Base-by-base conservation (phyloP, 1,140 invertebrate genomes). In the Brachionus rubens region DNA sequence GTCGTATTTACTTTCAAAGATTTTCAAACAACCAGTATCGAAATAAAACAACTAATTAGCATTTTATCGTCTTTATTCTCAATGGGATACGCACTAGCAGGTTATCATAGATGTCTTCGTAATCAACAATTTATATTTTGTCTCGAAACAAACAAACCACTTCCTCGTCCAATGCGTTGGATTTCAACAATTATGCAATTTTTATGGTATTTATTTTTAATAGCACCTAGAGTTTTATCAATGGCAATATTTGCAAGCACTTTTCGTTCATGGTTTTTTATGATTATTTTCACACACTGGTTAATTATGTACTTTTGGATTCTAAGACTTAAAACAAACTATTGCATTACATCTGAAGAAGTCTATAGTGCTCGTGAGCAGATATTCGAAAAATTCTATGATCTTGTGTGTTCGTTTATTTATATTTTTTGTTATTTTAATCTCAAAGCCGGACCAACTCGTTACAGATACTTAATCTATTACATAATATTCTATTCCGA, bases 241-340 rank as follows among this genome's bases (percentile, higher is more conserved):
- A 41, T 75, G 33, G 72, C 72, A 3, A 24, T 75, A 9, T 75
- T 75, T 47, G 72, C 72, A 24, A 54, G 48, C 48, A 75, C 72
- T 0, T 75, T 75, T 56, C 72, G 72, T 7, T 75, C 72, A 43
- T 75, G 72, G 72, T 75, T 75, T 59, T 75, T 54, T 10, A 75
- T 75, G 48, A 75, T 75, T 4, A 46, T 75, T 41, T 40, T 75
- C 21, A 36, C 52, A 26, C 72, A 75, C 40, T 75, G 72, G 72
- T 43, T 54, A 12, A 54, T 54, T 14, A 75, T 75, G 72, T 54
- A 47, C 48, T 75, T 54, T 75, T 75, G 72, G 72, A 75, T 75
- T 10, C 33, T 75, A 6, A 46, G 47, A 9, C 36, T 75, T 33
- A 54, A 54, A 59, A 75, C 72, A 14, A 75, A 54, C 21, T 75